Percentiles rank a stretch among this genome's conserved stretches.
phyloP scores from a whole-genome alignment of 2,113 vertebrate species.

The Bufo bufo region DNA sequence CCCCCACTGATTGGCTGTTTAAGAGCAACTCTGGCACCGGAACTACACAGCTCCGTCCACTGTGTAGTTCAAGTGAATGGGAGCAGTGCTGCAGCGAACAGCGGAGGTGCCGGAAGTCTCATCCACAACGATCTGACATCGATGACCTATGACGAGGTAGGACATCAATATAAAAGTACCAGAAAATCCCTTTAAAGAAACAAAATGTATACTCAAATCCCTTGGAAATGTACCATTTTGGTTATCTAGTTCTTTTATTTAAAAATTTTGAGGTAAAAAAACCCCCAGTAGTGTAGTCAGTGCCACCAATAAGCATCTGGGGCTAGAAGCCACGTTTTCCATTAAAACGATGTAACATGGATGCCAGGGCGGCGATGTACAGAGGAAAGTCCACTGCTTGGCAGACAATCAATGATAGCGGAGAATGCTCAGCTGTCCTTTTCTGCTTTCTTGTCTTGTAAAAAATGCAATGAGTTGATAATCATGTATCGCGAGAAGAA shows the following conservation, averaged over 20 bases:
- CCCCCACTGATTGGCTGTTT: no score
- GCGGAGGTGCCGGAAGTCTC: no score
- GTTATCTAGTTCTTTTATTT: not conserved
- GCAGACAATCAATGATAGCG: not conserved
- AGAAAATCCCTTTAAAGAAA: no score
- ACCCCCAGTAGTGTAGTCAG: not conserved
- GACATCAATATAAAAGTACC: no score
- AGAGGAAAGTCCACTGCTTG: not conserved
- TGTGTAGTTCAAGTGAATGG: no score
- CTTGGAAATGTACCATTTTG: not conserved
- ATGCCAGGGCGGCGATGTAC: not conserved
- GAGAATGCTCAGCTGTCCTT: constrained; percentile 12
- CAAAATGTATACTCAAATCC: no score
- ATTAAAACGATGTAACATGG: not conserved
- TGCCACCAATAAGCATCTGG: not conserved
- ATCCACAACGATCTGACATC: no score
- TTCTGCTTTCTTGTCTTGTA: constrained; percentile 66
- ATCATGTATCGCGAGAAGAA: constrained; percentile 90
- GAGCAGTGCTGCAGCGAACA: no score
- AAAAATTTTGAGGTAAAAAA: not conserved
- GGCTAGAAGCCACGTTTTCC: not conserved
- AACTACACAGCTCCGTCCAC: no score
- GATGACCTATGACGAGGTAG: no score
- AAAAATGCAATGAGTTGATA: constrained; percentile 83
- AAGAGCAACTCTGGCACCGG: no score